Evolutionary conservation across 2,113 vertebrate genomes (phyloP).

Genomic region (Spheniscus mendiculus): DNA sequence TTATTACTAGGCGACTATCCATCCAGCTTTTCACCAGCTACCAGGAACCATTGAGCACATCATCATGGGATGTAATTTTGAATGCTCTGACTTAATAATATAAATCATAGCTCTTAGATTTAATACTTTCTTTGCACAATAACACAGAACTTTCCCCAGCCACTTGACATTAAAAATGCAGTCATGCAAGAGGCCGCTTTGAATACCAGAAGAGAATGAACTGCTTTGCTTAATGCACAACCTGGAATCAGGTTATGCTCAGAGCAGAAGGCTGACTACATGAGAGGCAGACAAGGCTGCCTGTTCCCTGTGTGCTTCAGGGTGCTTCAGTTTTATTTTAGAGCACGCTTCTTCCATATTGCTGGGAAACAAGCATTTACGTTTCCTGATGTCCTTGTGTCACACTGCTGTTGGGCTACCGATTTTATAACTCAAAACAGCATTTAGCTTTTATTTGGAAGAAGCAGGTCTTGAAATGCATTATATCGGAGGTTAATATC

Average conservation of each 20-base stretch:
- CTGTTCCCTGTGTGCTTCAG: not conserved
- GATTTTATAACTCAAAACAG: not conserved
- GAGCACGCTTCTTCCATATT: not conserved
- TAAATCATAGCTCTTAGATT: slow-evolving; percentile 4
- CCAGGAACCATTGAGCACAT: not conserved
- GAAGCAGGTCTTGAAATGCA: not conserved
- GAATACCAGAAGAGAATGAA: not conserved
- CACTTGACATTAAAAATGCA: slow-evolving; percentile 24
- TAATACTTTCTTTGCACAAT: slow-evolving; percentile 6
- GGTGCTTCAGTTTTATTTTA: not conserved
- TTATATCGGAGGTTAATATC: not conserved
- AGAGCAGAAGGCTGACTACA: not conserved
- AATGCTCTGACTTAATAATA: slow-evolving; percentile 15
- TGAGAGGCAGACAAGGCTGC: not conserved
- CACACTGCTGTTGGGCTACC: not conserved
- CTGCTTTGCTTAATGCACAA: not conserved
- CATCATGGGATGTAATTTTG: slow-evolving; percentile 16
- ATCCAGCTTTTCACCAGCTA: slow-evolving; percentile 24
- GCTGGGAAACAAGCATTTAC: not conserved
- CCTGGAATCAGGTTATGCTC: not conserved
- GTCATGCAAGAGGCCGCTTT: not conserved
- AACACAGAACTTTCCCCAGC: slow-evolving; percentile 3
- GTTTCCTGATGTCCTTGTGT: not conserved
- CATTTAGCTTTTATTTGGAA: not conserved
- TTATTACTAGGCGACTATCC: slow-evolving; percentile 8